Base-by-base conservation (phyloP, 2,797 vertebrate species). In the Phrynocephalus guinanensis region DNA sequence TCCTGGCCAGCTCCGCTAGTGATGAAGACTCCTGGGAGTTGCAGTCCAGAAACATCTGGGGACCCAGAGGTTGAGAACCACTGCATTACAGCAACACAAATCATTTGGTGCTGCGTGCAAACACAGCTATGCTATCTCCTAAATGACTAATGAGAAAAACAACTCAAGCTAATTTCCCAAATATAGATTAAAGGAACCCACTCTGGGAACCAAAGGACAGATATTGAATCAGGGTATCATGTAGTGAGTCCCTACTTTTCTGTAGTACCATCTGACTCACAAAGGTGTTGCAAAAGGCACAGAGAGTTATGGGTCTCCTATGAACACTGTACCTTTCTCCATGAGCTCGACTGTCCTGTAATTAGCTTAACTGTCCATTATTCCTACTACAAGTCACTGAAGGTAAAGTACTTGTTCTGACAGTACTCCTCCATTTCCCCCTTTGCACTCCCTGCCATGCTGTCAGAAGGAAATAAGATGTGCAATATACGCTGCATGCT, bases 391-490 rank as follows among this genome's bases (percentile, higher is more conserved):
- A 85, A 38, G 38, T 63, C 66, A 15, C 26, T 56, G 5, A 70
- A 80, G 70, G 24, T 48, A 75, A 79, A 67, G 67, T 63, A 79
- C 78, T 18, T 70, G 50, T 77, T 78, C 60, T 76, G 28, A 68
- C 28, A 38, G n/a, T 79, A 68, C 67, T 26, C 30, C 44, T 71
- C 24, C 56, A n/a, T 90, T 56, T 52, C 90, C 5, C 66, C 68
- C 72, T 84, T 48, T 28, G 86, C 30, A 26, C 44, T 87, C 66
- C 72, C 85, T 85, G 72, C 67, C 88, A 88, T 73, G 89, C 91
- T 88, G 85, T 90, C 89, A 93, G 71, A 86, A 87, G 77, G 77
- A 91, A 91, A 20, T 76, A 85, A 0, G 0, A 3, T 0, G 0
- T 0, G 81, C 85, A 0, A 0, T 38, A 4, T 0, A 26, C 33